Percentiles rank a stretch among this genome's conserved stretches.
Conservation (phyloP, 2,888 invertebrate species). For the Liopterus haemorrhoidalis region DNA sequence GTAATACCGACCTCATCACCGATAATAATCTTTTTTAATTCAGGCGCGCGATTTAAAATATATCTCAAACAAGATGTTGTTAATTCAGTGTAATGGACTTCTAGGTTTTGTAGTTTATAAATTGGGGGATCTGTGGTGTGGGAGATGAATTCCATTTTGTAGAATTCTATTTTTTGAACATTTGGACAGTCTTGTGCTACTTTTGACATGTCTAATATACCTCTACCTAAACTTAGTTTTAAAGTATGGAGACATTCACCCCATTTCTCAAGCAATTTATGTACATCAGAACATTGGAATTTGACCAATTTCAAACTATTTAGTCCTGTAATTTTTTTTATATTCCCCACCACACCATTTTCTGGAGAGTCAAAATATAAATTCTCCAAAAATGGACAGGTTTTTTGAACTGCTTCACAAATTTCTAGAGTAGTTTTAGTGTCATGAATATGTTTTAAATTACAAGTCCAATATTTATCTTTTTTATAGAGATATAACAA, state of each 20-base stretch:
- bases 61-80: conserved; percentile 53
- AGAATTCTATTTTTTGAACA: conserved; percentile 59
- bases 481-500: conserved; percentile 53
- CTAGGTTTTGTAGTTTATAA: conserved; percentile 57
- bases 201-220: conserved; percentile 55
- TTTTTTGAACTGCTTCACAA: conserved; percentile 53
- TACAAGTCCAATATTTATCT: conserved; percentile 54
- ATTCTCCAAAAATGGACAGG: conserved; percentile 59
- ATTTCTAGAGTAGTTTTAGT: conserved; percentile 55
- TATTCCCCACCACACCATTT: conserved; percentile 48
- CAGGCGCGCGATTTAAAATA: conserved; percentile 56
- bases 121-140: conserved; percentile 54
- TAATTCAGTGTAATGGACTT: conserved; percentile 61
- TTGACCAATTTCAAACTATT: conserved; percentile 58
- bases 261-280: conserved; percentile 48
- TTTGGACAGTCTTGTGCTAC: conserved; percentile 56
- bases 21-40: conserved; percentile 56
- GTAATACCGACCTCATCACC: conserved; percentile 61
- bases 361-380: conserved; percentile 61
- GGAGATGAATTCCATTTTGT: conserved; percentile 57
- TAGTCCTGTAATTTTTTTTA: conserved; percentile 49
- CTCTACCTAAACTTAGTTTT: conserved; percentile 12
- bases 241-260: conserved; percentile 8
- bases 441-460: conserved; percentile 62
- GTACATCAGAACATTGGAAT: conserved; percentile 57